Base-by-base conservation (phyloP, 2,888 invertebrate genomes). In the Melinopterus prodromus region DNA sequence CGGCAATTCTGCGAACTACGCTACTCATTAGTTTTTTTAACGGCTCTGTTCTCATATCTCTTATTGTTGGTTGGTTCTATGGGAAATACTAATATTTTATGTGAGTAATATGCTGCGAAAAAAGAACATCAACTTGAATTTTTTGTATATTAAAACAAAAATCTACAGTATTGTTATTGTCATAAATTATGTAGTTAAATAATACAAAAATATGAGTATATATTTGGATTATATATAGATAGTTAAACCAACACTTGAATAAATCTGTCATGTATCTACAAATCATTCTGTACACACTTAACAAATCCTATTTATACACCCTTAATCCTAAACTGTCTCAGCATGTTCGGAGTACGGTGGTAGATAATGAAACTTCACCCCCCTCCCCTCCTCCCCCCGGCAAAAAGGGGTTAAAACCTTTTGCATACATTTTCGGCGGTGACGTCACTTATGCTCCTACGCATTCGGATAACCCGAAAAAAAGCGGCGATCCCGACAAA, bases 401-500 rank as follows among this genome's bases (percentile, higher is more conserved):
- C 53, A 53, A 53, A 53, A 53, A 53, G 53, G 53, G 53, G 53
- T 53, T 53, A 53, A 53, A 53, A 53, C 53, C 53, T 53, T 53
- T 53, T 7, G 53, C 53, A 53, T 53, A 53, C 53, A 53, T 53
- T 12, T 7, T 7, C 53, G 9, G 12, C 53, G 53, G 53, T 53
- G 53, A 53, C 53, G 53, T 53, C 53, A 53, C 53, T 53, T 12
- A 53, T 53, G 9, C 1, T 53, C 53, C 53, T 7, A 53, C 53
- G 53, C 53, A 53, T 0, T 9, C 53, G 7, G 53, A 7, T 7
- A 53, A 53, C 53, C 53, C 53, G 7, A 53, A 53, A 53, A 38
- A 53, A 53, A 53, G 9, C 7, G 12, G 12, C 53, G 9, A 12
- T 53, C 53, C 53, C 9, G 12, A 6, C 53, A 53, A 53, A 53